Evolutionary conservation across 2,113 vertebrate species (phyloP).

Genomic region (Suricata suricatta): DNA sequence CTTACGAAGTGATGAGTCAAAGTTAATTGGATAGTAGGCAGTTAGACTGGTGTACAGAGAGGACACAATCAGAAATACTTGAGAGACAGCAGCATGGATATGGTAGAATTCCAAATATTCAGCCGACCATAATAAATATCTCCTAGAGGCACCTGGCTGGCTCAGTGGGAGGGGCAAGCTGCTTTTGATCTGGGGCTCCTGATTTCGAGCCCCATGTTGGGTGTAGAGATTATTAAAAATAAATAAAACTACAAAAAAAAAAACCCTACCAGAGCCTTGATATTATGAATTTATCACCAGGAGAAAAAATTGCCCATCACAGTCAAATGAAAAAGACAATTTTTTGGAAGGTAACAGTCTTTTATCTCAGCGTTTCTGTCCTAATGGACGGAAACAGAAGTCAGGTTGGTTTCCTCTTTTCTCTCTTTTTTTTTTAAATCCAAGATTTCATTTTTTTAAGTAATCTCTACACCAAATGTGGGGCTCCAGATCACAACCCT

Average conservation of each 20-base stretch:
- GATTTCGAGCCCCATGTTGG: neutral
- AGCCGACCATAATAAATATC: neutral
- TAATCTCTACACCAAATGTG: neutral
- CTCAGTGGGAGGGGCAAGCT: neutral
- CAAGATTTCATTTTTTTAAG: neutral
- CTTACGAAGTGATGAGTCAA: neutral
- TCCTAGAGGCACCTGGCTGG: neutral
- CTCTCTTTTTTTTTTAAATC: no score
- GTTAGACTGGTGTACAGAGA: neutral
- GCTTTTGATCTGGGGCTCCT: neutral
- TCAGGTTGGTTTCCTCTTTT: neutral
- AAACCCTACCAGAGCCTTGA: neutral
- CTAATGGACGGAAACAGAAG: neutral
- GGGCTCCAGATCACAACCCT: neutral
- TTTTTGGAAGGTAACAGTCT: neutral
- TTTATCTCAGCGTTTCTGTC: neutral
- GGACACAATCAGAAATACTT: neutral
- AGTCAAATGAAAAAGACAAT: neutral
- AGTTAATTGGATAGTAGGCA: neutral
- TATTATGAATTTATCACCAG: neutral
- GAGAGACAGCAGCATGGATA: neutral
- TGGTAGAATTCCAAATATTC: neutral
- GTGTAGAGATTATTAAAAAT: neutral
- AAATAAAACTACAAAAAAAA: neutral
- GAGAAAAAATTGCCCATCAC: neutral